A percentile compares a stretch with the other conserved stretches of the same genome.
Conservation (phyloP, 2,113 vertebrate species). For the Heloderma charlesbogerti region DNA sequence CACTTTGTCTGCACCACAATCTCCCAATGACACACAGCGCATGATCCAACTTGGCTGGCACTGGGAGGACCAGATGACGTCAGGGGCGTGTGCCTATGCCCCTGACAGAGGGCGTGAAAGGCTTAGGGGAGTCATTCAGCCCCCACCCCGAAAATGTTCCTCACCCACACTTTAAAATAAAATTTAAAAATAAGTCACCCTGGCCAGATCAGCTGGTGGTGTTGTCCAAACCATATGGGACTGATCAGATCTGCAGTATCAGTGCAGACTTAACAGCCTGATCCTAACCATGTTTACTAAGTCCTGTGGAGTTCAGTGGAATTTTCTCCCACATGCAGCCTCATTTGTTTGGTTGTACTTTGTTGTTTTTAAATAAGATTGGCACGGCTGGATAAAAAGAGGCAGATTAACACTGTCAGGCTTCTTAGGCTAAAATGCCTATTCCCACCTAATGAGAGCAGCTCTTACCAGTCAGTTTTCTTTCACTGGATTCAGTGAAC, state of each 20-base stretch:
- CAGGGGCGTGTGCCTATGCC: too few relatives aligned
- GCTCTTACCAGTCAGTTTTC: accelerated
- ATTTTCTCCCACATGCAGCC: background rate
- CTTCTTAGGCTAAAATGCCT: accelerated
- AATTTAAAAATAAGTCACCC: background rate
- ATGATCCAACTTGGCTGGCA: too few relatives aligned
- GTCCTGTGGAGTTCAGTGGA: background rate
- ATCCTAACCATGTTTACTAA: too few relatives aligned
- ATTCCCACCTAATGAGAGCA: background rate
- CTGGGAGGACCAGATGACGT: too few relatives aligned
- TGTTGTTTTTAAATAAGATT: background rate
- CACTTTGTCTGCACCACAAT: too few relatives aligned
- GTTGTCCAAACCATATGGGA: background rate
- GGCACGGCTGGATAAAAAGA: background rate
- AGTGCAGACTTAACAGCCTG: background rate
- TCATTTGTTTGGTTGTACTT: background rate
- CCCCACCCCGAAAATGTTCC: too few relatives aligned
- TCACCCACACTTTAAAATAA: too few relatives aligned
- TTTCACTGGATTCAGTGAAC: background rate
- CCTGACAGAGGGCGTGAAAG: too few relatives aligned
- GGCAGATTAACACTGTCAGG: background rate
- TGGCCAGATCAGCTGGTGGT: background rate
- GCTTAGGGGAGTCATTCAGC: too few relatives aligned
- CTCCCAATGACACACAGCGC: too few relatives aligned
- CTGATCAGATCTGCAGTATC: background rate